Evolutionary conservation across 2,888 invertebrate species (phyloP).

Genomic region (Hyposoter dolosus): DNA sequence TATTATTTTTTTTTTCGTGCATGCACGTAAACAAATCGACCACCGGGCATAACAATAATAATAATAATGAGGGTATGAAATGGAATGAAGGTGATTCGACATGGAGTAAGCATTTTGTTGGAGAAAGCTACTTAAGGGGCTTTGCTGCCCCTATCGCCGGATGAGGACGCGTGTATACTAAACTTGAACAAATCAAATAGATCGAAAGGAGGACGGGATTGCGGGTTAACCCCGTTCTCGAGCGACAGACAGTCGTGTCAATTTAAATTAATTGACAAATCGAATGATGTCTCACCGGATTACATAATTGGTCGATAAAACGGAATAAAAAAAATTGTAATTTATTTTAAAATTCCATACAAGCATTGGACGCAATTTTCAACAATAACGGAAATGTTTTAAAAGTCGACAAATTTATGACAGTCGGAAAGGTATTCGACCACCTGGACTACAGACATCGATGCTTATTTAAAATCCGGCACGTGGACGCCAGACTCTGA

Average conservation of each 20-base stretch:
- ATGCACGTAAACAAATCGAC: background rate
- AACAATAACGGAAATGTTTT: background rate
- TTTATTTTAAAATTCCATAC: background rate
- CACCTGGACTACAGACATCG: constrained; percentile 46
- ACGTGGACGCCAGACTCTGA: constrained; percentile 52
- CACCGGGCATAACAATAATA: background rate
- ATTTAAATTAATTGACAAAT: constrained; percentile 28
- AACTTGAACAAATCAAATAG: constrained; percentile 44
- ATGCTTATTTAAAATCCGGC: constrained; percentile 18
- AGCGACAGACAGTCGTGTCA: background rate
- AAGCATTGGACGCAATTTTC: background rate
- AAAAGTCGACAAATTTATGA: background rate
- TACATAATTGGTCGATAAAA: background rate
- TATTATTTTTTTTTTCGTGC: background rate
- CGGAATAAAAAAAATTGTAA: background rate
- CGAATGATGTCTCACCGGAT: background rate
- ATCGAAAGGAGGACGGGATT: constrained; percentile 54
- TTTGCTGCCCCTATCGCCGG: constrained; percentile 39
- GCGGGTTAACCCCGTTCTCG: constrained; percentile 50
- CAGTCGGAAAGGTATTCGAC: constrained; percentile 7
- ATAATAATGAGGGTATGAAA: background rate
- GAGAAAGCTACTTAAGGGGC: constrained; percentile 17
- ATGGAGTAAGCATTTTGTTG: background rate
- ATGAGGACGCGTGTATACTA: background rate
- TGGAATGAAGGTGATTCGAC: background rate